Evolutionary conservation across 1,140 invertebrate species (phyloP).

Genomic region (Ruditapes philippinarum): DNA sequence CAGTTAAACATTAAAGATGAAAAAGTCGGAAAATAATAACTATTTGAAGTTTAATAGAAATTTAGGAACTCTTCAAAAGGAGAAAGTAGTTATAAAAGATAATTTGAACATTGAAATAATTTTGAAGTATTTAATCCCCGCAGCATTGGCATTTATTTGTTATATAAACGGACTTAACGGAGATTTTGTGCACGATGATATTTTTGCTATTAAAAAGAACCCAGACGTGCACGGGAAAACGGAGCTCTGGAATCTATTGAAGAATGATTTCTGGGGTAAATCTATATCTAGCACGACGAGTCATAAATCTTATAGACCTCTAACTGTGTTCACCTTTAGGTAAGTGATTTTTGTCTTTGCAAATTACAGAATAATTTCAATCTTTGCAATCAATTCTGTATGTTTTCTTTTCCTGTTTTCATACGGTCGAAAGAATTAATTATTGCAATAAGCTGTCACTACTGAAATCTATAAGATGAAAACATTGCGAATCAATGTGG

Average conservation of each 20-base stretch:
- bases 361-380: too few species aligned
- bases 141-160: conserved; percentile 68
- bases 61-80: background rate
- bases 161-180: conserved; percentile 96
- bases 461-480: too few species aligned
- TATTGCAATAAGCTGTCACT: too few species aligned
- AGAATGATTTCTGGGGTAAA: conserved; percentile 98
- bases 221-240: conserved; percentile 95
- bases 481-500: too few species aligned
- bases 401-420: too few species aligned
- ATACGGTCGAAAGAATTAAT: too few species aligned
- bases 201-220: conserved; percentile 98
- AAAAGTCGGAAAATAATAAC: conserved; percentile 36
- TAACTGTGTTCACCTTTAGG: conserved; percentile 96
- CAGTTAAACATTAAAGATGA: background rate
- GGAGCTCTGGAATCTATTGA: conserved; percentile 94
- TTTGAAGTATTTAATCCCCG: conserved; percentile 64
- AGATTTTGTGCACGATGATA: conserved; percentile 98
- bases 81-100: too few species aligned
- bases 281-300: conserved; percentile 95
- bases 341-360: too few species aligned
- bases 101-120: too few species aligned
- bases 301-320: conserved; percentile 97
- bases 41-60: conserved; percentile 33
- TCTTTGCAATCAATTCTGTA: too few species aligned